A percentile compares a stretch with the other conserved stretches of the same genome.
phyloP scores from a whole-genome alignment of 1,140 invertebrate genomes.

The Drosophila sucinea region DNA sequence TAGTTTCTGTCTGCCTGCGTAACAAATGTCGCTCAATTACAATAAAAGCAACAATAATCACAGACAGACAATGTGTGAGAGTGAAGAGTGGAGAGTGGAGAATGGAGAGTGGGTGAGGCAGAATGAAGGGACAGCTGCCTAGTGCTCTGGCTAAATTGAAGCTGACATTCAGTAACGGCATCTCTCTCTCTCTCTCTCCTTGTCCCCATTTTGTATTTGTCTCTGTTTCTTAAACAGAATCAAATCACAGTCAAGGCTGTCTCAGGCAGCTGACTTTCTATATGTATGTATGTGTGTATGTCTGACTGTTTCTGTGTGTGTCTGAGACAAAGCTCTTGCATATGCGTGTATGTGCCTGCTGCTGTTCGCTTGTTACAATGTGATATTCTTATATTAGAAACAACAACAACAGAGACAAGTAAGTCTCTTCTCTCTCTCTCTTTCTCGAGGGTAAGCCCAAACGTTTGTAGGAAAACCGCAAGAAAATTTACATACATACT shows the following conservation, averaged over 20 bases:
- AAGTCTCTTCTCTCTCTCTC: background rate
- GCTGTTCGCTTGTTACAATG: conserved; percentile 5
- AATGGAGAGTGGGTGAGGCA: background rate
- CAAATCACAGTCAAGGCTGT: conserved; percentile 50
- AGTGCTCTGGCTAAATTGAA: conserved; percentile 43
- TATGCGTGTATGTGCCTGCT: conserved; percentile 7
- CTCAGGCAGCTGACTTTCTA: conserved; percentile 3
- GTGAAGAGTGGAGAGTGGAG: background rate
- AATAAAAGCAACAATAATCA: conserved; percentile 46
- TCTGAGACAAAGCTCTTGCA: conserved; percentile 35
- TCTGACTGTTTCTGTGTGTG: conserved; percentile 15
- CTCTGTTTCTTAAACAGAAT: conserved; percentile 26
- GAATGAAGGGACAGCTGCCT: conserved; percentile 10
- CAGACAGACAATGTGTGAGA: conserved; percentile 26
- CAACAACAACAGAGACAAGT: background rate
- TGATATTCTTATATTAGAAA: conserved; percentile 2
- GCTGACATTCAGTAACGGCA: conserved; percentile 32
- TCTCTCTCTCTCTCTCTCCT: background rate
- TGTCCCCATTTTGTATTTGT: background rate
- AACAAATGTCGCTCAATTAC: conserved; percentile 58
- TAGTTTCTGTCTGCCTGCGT: conserved; percentile 29
- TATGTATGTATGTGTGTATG: conserved; percentile 14
- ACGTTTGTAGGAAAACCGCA: background rate
- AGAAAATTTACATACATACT: conserved; percentile 4
- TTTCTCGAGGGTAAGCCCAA: background rate